Conservation (phyloP, 1,140 invertebrate species). For the Samia ricini region DNA sequence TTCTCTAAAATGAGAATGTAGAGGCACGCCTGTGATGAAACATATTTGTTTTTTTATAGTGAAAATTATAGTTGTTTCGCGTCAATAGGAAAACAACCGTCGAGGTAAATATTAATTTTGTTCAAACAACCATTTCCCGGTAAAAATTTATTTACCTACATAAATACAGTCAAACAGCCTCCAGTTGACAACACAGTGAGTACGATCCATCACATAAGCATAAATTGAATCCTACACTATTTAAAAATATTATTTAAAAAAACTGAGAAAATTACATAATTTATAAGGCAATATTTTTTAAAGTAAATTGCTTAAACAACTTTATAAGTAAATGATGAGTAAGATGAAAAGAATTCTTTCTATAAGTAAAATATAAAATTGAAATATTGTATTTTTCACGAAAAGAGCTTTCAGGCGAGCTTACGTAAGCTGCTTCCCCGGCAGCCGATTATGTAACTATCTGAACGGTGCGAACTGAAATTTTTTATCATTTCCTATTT, state of each 20-base stretch:
- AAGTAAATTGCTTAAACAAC: too few relatives aligned
- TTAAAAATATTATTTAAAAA: too few relatives aligned
- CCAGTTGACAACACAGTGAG: neutral
- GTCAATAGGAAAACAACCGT: constrained; percentile 36
- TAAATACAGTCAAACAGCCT: neutral
- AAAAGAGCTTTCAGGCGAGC: constrained; percentile 50
- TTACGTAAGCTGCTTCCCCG: constrained; percentile 69
- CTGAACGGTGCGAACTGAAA: constrained; percentile 36
- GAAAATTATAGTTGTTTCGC: constrained; percentile 22
- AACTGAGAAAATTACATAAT: too few relatives aligned
- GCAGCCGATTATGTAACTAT: constrained; percentile 70
- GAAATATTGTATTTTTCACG: constrained; percentile 4
- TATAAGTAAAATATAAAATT: neutral
- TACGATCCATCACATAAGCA: neutral
- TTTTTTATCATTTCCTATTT: neutral
- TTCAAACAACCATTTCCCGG: neutral
- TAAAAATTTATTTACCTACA: neutral
- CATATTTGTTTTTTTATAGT: constrained; percentile 20
- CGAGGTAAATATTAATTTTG: constrained; percentile 63
- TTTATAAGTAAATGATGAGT: too few relatives aligned
- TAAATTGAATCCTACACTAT: too few relatives aligned
- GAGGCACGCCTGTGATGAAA: constrained; percentile 19
- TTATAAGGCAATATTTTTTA: too few relatives aligned
- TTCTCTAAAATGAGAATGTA: neutral
- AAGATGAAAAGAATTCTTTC: too few relatives aligned